phyloP scores from a whole-genome alignment of 2,113 vertebrate genomes.

The Podiceps cristatus region DNA sequence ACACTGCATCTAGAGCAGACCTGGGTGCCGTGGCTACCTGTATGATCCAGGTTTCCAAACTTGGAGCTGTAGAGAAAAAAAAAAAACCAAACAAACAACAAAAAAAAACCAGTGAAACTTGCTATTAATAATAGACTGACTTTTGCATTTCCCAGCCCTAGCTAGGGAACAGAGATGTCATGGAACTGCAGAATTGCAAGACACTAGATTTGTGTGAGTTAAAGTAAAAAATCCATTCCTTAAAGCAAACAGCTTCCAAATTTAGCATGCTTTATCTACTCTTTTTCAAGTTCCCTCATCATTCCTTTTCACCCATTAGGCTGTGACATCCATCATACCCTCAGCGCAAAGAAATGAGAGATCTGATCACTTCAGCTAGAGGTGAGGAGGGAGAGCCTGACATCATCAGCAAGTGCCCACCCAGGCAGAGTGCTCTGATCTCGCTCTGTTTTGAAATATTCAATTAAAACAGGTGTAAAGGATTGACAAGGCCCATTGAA shows the following conservation, averaged over 20 bases:
- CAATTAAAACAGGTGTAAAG: conserved; percentile 49
- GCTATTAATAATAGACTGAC: neutral
- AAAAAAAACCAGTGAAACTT: fast-evolving
- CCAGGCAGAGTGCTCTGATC: conserved; percentile 33
- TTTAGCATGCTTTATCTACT: neutral
- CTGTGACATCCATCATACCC: neutral
- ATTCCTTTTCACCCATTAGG: neutral
- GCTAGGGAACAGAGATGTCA: neutral
- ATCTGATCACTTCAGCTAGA: neutral
- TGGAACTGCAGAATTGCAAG: neutral
- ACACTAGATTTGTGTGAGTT: neutral
- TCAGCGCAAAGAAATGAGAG: neutral
- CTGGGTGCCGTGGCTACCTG: fast-evolving
- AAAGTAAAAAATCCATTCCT: neutral
- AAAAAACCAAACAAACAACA: too few species aligned
- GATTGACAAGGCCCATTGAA: conserved; percentile 32
- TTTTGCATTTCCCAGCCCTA: neutral
- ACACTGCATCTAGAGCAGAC: neutral
- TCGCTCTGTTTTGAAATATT: conserved; percentile 22
- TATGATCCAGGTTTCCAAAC: neutral
- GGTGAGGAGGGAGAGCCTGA: neutral
- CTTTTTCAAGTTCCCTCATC: neutral
- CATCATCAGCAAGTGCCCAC: conserved; percentile 1
- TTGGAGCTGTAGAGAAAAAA: fast-evolving
- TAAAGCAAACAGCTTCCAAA: conserved; percentile 29